Base-by-base conservation (phyloP, 2,888 invertebrate genomes). In the Erpobdella octoculata region DNA sequence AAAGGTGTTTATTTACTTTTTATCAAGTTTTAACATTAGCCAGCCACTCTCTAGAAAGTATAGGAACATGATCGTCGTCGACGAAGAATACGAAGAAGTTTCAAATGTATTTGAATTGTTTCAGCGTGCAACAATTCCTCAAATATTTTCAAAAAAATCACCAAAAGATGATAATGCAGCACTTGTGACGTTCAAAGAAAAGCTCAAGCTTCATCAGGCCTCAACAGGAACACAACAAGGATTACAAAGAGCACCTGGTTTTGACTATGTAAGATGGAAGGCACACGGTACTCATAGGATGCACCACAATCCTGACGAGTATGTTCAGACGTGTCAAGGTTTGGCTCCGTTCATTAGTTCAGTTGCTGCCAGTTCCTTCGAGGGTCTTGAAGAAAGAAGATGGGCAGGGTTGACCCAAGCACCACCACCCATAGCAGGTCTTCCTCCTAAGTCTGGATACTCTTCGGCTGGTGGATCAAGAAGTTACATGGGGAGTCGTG, bases 211-310 rank as follows among this genome's bases (percentile, higher is more conserved):
- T 0, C 64, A 61, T 37, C 67, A 67, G 62, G 69, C 70, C 4
- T 58, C 74, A 8, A 31, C 68, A n/a, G 59, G 67, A 8, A 59
- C 66, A 25, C 71, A 72, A 36, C 69, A 33, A 8, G 68, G 68
- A 25, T 59, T 67, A 31, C 73, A 70, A 58, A 64, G 70, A 38
- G 75, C 75, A 18, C 74, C 72, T n/a, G 75, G 75, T 33, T 75
- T 75, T 48, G 75, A 75, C 71, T 75, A 75, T 62, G 73, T 73
- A 21, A 73, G 74, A 70, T 75, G 75, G 75, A 75, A 75, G 48
- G 73, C 74, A 5, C 74, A 75, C 35, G 75, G 74, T 0, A 71
- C 74, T 46, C 70, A 69, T 15, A 70, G 74, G n/a, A 66, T 67
- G 68, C 62, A 72, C 53, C 68, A 74, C 66, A 72, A 72, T 48